Evolutionary conservation across 2,797 vertebrate species (phyloP).

Genomic region (Eleutherodactylus coqui): DNA sequence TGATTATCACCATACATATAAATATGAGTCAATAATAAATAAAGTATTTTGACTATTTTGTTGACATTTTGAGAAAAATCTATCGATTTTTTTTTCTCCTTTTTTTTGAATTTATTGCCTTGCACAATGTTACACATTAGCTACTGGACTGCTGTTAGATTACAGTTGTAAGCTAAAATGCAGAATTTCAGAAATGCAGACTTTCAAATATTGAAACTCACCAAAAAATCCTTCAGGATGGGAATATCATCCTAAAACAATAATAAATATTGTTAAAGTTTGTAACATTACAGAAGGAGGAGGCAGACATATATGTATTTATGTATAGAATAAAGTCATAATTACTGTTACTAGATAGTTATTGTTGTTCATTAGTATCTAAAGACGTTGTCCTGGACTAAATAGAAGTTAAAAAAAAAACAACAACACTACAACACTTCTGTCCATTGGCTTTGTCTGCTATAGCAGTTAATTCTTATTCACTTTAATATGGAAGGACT

Average conservation of each 20-base stretch:
- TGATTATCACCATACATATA: neutral
- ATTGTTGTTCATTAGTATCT: neutral
- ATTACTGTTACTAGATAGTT: neutral
- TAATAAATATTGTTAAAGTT: neutral
- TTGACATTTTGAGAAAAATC: neutral
- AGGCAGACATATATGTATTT: neutral
- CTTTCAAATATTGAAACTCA: conserved; percentile 4
- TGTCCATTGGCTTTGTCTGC: neutral
- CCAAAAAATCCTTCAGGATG: conserved; percentile 43
- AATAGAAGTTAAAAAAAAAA: too few species aligned
- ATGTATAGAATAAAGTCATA: neutral
- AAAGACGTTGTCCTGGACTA: too few species aligned
- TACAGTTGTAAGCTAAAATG: neutral
- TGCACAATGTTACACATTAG: too few species aligned
- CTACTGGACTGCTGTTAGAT: neutral
- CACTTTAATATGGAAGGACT: too few species aligned
- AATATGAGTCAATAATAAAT: neutral
- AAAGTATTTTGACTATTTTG: neutral
- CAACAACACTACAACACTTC: too few species aligned
- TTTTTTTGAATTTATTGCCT: too few species aligned
- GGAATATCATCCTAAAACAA: conserved; percentile 52
- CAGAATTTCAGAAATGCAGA: neutral
- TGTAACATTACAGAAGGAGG: neutral
- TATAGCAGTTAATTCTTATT: too few species aligned
- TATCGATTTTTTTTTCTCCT: too few species aligned